These are phyloP conservation scores for Leptopilina syphax DNA, from an alignment of 2,888 invertebrate species.

Conservation along the genomic window DNA sequence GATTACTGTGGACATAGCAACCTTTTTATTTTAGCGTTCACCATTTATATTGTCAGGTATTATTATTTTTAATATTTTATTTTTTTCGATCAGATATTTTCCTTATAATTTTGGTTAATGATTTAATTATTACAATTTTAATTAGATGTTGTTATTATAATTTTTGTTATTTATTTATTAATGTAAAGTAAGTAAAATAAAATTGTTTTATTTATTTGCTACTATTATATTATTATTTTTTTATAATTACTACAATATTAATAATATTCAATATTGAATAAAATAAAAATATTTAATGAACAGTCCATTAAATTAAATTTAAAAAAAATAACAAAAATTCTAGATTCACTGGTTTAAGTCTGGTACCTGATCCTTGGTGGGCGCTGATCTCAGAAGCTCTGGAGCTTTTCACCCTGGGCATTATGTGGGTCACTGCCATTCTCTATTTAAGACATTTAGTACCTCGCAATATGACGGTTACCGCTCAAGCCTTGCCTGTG, in stretches of 20 bases:
- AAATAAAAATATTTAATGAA: no score
- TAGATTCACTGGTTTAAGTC: slow-evolving; percentile 70
- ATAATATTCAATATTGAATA: no score
- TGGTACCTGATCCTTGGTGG: slow-evolving; percentile 79
- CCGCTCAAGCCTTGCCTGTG: slow-evolving; percentile 88
- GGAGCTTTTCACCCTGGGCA: slow-evolving; percentile 86
- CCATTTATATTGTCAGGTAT: slow-evolving; percentile 87
- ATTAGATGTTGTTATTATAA: no score
- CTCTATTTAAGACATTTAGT: slow-evolving; percentile 89
- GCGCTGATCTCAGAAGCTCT: slow-evolving; percentile 84
- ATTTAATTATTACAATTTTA: no score
- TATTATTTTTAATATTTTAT: slow-evolving; percentile 18
- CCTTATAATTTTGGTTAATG: no score
- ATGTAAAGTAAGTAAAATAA: no score
- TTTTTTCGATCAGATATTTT: neutral
- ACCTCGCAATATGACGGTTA: slow-evolving; percentile 86
- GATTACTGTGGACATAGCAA: slow-evolving; percentile 91
- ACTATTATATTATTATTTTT: no score
- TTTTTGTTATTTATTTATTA: no score
- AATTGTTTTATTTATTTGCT: no score
- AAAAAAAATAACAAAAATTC: neutral
- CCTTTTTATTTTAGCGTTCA: slow-evolving; percentile 89
- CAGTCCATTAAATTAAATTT: no score
- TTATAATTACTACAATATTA: no score
- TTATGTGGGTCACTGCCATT: slow-evolving; percentile 89